Percentiles rank a stretch among this genome's conserved stretches.
phyloP scores from a whole-genome alignment of 2,113 vertebrate species.

The Chamaea fasciata region DNA sequence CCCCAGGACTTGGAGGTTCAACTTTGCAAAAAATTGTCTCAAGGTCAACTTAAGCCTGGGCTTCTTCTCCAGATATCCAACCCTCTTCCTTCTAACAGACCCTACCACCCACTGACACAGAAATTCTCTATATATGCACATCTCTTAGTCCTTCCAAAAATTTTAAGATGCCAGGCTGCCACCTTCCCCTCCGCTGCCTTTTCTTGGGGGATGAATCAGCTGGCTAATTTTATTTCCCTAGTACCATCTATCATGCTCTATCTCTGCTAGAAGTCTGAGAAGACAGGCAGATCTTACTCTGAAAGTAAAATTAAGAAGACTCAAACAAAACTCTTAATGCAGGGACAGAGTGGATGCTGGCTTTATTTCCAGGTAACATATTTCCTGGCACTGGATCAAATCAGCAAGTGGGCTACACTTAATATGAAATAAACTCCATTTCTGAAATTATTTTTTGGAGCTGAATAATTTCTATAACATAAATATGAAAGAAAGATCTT shows the following conservation, averaged over 20 bases:
- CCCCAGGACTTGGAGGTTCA: background rate
- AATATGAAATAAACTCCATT: background rate
- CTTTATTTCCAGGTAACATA: background rate
- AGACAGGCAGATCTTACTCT: background rate
- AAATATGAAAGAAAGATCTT: background rate
- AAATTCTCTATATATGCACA: background rate
- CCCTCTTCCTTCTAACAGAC: background rate
- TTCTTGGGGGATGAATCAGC: background rate
- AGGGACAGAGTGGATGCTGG: background rate
- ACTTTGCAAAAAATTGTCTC: background rate
- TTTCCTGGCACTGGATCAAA: background rate
- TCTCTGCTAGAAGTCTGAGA: background rate
- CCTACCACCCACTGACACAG: background rate
- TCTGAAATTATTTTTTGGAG: background rate
- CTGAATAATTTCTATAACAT: background rate
- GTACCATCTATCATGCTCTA: fast-evolving
- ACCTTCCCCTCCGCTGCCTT: background rate
- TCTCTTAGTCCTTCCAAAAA: background rate
- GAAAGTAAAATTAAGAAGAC: background rate
- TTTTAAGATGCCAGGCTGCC: background rate
- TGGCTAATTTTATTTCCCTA: background rate
- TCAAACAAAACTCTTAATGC: background rate
- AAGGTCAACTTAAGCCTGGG: background rate
- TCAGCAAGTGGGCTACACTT: background rate
- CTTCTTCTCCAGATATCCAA: background rate